Base-by-base conservation (phyloP, 2,113 vertebrate genomes). In the Ifrita kowaldi region DNA sequence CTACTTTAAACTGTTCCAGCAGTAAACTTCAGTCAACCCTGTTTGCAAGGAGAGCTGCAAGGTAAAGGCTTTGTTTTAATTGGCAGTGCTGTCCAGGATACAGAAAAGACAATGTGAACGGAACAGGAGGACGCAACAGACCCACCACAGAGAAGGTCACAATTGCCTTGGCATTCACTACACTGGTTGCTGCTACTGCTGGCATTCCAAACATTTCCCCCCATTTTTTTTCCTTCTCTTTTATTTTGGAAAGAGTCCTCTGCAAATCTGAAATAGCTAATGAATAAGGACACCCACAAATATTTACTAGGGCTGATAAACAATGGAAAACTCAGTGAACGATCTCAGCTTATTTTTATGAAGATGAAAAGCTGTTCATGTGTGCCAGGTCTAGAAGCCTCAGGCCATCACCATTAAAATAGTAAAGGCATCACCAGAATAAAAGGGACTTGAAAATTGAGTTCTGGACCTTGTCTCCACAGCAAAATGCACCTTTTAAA, bases 271-370 rank as follows among this genome's bases (percentile, higher is more conserved):
- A 94, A 94, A 67, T 67, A 77, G 18, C 84, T 88, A 85, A 86
- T 77, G 75, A 93, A 74, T 67, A 92, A 18, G 30, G 79, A 78
- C 56, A 88, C 76, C 95, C 95, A 90, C 92, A 96, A 83, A 77
- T 96, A 96, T 96, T 96, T 96, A 96, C 82, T 75, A 63, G 71
- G 90, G 52, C 26, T 93, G 93, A 96, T 96, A 97, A 96, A 97
- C 92, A 97, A 96, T 90, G 92, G 85, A 96, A 96, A 96, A 95
- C 16, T 83, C 42, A 59, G 16, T 50, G 90, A 88, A 87, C 2
- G 0, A 86, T 84, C 60, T 84, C 71, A 90, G 79, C 17, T 88
- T 62, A 49, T 86, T 97, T 88, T 92, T 94, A 81, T 21, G 37
- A 86, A 96, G 73, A 92, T 86, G 85, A 94, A 94, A 92, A 96